Percentiles rank a stretch among this genome's conserved stretches.
Evolutionary conservation across 1,140 invertebrate species (phyloP).

Genomic region (Drosophila willistoni): DNA sequence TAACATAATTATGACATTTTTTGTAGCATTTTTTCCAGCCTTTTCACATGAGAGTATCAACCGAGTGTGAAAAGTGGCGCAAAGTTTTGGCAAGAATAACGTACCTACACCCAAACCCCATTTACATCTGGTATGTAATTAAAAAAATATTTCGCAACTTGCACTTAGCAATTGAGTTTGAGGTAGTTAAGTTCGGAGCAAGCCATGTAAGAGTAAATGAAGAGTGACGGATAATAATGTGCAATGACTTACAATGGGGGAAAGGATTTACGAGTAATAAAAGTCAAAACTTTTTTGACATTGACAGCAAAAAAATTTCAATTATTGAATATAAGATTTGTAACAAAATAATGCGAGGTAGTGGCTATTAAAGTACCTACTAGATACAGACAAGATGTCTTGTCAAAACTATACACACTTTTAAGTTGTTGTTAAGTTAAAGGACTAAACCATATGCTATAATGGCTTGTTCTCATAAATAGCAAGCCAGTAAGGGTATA

Average conservation of each 20-base stretch:
- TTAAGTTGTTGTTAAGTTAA: too few species aligned
- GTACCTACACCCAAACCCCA: not conserved
- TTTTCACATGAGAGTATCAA: slow-evolving; percentile 31
- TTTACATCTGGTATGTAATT: slow-evolving; percentile 24
- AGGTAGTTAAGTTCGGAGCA: not conserved
- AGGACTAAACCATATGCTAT: too few species aligned
- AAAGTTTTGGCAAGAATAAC: not conserved
- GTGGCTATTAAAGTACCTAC: too few species aligned
- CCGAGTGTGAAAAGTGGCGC: slow-evolving; percentile 26
- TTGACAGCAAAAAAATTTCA: not conserved
- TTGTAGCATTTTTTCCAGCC: not conserved
- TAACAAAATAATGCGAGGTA: too few species aligned
- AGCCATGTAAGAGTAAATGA: not conserved
- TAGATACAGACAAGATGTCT: too few species aligned
- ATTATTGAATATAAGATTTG: too few species aligned
- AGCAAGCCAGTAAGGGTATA: too few species aligned
- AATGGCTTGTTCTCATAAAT: too few species aligned
- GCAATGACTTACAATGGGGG: not conserved
- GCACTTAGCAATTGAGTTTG: not conserved
- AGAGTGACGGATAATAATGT: not conserved
- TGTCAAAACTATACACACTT: too few species aligned
- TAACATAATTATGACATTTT: slow-evolving; percentile 36
- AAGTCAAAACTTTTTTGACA: not conserved
- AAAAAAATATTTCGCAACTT: slow-evolving; percentile 29
- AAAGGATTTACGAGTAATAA: not conserved